phyloP scores from a whole-genome alignment of 2,888 invertebrate species.

The Drosophila cognata region DNA sequence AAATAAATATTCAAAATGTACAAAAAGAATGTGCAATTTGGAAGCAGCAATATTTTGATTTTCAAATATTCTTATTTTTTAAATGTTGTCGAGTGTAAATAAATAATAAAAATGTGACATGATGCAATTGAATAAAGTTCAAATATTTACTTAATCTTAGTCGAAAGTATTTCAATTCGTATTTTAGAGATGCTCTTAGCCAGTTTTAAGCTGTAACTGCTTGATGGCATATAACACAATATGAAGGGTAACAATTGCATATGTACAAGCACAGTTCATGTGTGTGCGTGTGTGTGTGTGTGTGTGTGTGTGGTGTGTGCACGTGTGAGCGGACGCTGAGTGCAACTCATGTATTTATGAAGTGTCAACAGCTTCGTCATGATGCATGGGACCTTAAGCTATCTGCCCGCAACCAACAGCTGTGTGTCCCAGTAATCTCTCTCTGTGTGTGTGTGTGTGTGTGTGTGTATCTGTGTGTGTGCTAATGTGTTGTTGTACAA shows the following conservation, averaged over 20 bases:
- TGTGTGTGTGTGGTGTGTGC: conserved; percentile 24
- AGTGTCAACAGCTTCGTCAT: conserved; percentile 77
- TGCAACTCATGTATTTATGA: conserved; percentile 79
- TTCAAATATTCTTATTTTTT: neutral
- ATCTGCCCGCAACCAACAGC: conserved; percentile 48
- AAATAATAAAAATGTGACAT: too few species aligned
- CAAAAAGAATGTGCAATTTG: neutral
- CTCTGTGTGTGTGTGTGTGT: neutral
- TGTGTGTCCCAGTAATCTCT: neutral
- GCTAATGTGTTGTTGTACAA: neutral
- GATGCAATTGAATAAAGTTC: neutral
- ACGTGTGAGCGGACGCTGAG: conserved; percentile 46
- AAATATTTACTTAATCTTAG: neutral
- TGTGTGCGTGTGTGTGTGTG: conserved; percentile 9
- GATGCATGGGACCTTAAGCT: conserved; percentile 73
- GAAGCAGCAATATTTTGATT: neutral
- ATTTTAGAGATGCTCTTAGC: neutral
- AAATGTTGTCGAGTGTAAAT: neutral
- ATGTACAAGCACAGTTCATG: conserved; percentile 18
- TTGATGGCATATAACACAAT: conserved; percentile 48
- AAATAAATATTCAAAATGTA: neutral
- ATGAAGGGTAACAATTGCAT: conserved; percentile 62
- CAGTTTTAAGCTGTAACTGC: neutral
- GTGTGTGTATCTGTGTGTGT: conserved; percentile 7
- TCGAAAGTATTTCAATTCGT: neutral